Evolutionary conservation across 2,113 vertebrate genomes (phyloP).

Genomic region (Copsychus sechellarum): DNA sequence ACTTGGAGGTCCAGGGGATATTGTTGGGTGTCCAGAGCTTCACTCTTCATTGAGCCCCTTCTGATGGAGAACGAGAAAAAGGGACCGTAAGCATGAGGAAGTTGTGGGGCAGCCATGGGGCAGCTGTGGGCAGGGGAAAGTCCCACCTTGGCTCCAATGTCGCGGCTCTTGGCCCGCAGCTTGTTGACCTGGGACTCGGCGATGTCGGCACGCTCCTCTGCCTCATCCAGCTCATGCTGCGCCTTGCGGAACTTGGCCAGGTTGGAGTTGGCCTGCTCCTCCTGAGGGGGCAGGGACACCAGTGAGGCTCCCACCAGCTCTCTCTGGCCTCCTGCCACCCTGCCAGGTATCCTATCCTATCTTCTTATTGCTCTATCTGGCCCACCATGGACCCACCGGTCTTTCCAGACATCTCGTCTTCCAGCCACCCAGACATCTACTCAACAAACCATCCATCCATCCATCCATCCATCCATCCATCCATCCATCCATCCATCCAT

Average conservation of each 20-base stretch:
- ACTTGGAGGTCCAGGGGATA: background rate
- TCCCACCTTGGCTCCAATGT: background rate
- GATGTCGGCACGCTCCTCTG: background rate
- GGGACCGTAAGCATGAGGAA: background rate
- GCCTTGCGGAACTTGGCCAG: conserved; percentile 8
- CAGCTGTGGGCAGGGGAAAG: background rate
- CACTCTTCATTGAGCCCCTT: background rate
- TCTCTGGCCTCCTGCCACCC: background rate
- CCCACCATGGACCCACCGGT: too few relatives aligned
- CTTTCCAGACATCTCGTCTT: too few relatives aligned
- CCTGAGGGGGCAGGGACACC: background rate
- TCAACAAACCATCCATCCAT: background rate
- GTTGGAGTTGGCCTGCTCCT: background rate
- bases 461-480: background rate
- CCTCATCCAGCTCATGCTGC: background rate
- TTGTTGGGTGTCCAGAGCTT: background rate
- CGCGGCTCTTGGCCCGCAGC: background rate
- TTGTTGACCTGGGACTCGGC: background rate
- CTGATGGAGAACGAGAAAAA: background rate
- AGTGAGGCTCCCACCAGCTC: background rate
- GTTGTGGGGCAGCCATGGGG: background rate
- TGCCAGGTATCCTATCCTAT: background rate
- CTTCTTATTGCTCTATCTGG: too few relatives aligned
- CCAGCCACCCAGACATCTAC: too few relatives aligned
- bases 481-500: background rate